phyloP scores from a whole-genome alignment of 2,113 vertebrate genomes.

The Morone chrysops region DNA sequence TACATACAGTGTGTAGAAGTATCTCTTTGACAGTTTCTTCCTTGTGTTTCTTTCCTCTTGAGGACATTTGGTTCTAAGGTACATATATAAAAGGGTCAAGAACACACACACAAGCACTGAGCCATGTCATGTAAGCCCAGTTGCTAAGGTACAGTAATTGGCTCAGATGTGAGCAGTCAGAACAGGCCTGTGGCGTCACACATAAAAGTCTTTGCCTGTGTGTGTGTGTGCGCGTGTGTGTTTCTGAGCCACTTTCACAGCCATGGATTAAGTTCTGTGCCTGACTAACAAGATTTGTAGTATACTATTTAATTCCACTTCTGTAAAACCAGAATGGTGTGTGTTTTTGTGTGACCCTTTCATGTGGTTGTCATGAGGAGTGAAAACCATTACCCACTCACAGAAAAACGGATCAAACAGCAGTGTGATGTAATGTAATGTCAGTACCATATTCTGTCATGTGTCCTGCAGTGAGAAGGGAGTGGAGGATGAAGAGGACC shows the following conservation, averaged over 20 bases:
- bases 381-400: slow-evolving; percentile 9
- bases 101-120: slow-evolving; percentile 5
- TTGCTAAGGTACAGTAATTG: slow-evolving; percentile 49
- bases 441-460: background rate
- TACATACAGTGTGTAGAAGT: background rate
- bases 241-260: slow-evolving; percentile 58
- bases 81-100: background rate
- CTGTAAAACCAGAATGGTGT: slow-evolving; percentile 32
- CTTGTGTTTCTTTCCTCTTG: background rate
- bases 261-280: slow-evolving; percentile 44
- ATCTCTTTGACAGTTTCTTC: background rate
- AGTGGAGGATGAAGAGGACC: slow-evolving; percentile 91
- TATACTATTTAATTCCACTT: slow-evolving; percentile 37
- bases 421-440: background rate
- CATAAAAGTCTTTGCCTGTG: slow-evolving; percentile 24
- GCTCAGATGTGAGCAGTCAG: slow-evolving; percentile 32
- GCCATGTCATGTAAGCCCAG: slow-evolving; percentile 11
- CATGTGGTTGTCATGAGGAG: slow-evolving; percentile 21
- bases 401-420: slow-evolving; percentile 26
- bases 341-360: slow-evolving; percentile 16
- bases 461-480: slow-evolving; percentile 87
- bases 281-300: slow-evolving; percentile 51
- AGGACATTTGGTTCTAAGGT: background rate
- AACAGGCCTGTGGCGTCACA: slow-evolving; percentile 42
- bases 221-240: background rate